Percentiles rank a stretch among this genome's conserved stretches.
phyloP scores from a whole-genome alignment of 2,797 vertebrate species.

The Eleutherodactylus coqui region DNA sequence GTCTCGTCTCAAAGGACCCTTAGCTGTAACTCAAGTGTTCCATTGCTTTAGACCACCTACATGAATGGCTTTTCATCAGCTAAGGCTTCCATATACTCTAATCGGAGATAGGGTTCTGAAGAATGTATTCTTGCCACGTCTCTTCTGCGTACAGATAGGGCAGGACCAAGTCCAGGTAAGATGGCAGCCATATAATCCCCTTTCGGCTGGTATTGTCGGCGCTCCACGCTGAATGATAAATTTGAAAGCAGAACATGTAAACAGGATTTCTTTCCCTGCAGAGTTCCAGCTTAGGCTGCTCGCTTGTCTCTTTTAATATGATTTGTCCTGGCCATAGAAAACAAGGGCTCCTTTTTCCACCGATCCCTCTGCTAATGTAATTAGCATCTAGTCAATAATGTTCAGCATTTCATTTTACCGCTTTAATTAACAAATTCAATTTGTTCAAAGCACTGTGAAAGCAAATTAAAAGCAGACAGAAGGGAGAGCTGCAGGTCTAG shows the following conservation, averaged over 20 bases:
- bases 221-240: conserved; percentile 75
- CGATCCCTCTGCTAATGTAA: conserved; percentile 93
- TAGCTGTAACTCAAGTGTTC: not conserved
- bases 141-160: not conserved
- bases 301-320: conserved; percentile 85
- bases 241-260: conserved; percentile 75
- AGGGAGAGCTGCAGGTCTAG: conserved; percentile 86
- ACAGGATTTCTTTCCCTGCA: conserved; percentile 74
- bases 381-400: conserved; percentile 99
- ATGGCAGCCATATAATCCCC: conserved; percentile 57
- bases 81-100: not conserved
- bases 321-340: conserved; percentile 92
- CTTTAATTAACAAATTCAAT: conserved; percentile 99
- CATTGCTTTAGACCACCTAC: not conserved
- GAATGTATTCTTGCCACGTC: not conserved
- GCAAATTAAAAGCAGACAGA: conserved; percentile 84
- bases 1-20: too few species aligned
- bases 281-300: conserved; percentile 77
- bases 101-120: not conserved
- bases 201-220: conserved; percentile 68
- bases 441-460: conserved; percentile 90
- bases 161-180: conserved; percentile 36
- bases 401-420: conserved; percentile 99
- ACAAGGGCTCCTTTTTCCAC: conserved; percentile 80
- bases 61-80: not conserved